Conservation (phyloP, 2,888 invertebrate genomes). For the Cataglyphis altisquamis region DNA sequence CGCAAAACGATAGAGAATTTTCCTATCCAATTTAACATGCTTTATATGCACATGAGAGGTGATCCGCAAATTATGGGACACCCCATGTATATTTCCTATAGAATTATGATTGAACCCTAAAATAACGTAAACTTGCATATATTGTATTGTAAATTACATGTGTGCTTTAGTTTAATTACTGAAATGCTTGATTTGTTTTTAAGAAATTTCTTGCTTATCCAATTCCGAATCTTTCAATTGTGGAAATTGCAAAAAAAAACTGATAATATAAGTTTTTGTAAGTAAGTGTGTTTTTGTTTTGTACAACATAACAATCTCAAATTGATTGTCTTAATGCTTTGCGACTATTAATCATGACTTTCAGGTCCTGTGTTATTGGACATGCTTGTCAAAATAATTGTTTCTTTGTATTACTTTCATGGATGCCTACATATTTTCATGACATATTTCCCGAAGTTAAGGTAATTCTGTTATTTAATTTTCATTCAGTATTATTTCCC, state of each 20-base stretch:
- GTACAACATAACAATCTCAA: not conserved
- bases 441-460: slow-evolving; percentile 90
- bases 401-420: slow-evolving; percentile 91
- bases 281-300: too few relatives aligned
- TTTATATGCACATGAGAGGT: too few relatives aligned
- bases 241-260: slow-evolving; percentile 17
- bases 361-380: slow-evolving; percentile 90
- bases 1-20: too few relatives aligned
- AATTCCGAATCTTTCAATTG: slow-evolving; percentile 1
- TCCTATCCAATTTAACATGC: too few relatives aligned
- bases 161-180: not conserved
- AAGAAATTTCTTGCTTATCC: not conserved
- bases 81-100: not conserved
- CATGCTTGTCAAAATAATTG: slow-evolving; percentile 92
- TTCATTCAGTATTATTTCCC: not conserved
- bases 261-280: not conserved
- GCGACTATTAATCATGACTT: slow-evolving; percentile 48
- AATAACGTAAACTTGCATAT: not conserved
- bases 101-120: not conserved
- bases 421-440: slow-evolving; percentile 92
- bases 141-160: not conserved
- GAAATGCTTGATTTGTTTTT: slow-evolving; percentile 18
- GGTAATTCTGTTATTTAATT: slow-evolving; percentile 72
- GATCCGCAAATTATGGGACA: too few relatives aligned
- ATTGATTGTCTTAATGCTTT: not conserved